A percentile compares a stretch with the other conserved stretches of the same genome.
phyloP scores from a whole-genome alignment of 2,797 vertebrate genomes.

The Phrynocephalus guinanensis region DNA sequence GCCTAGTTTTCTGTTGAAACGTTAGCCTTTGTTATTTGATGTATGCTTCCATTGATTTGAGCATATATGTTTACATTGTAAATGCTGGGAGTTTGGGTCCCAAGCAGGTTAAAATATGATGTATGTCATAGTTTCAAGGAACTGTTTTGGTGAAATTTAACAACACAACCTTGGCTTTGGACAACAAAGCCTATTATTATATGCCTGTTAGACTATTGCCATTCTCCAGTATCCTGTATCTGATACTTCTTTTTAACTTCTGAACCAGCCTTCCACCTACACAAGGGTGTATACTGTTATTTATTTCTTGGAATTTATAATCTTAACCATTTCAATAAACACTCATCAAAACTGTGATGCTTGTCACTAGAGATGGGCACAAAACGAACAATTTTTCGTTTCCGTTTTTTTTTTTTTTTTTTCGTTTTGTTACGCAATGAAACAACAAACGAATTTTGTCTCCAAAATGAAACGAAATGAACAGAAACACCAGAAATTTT shows the following conservation, averaged over 20 bases:
- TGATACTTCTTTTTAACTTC: background rate
- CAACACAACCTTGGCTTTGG: too few relatives aligned
- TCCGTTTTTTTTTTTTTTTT: too few relatives aligned
- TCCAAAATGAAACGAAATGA: too few relatives aligned
- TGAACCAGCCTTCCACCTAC: background rate
- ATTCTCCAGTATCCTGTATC: background rate
- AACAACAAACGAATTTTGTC: too few relatives aligned
- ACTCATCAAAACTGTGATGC: background rate
- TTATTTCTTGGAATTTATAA: background rate
- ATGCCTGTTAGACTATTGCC: background rate
- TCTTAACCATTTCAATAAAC: conserved; percentile 2
- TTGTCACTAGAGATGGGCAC: background rate
- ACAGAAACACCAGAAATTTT: too few relatives aligned
- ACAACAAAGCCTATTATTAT: background rate
- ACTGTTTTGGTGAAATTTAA: background rate
- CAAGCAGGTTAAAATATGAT: background rate
- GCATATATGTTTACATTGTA: background rate
- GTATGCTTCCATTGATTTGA: background rate
- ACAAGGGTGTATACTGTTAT: background rate
- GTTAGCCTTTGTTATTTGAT: background rate
- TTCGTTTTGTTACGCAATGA: too few relatives aligned
- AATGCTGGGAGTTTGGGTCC: background rate
- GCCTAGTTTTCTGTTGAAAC: background rate
- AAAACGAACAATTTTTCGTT: too few relatives aligned
- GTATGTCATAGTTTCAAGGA: background rate